Conservation (phyloP, 2,888 invertebrate genomes). For the Phymatocera aterrima region DNA sequence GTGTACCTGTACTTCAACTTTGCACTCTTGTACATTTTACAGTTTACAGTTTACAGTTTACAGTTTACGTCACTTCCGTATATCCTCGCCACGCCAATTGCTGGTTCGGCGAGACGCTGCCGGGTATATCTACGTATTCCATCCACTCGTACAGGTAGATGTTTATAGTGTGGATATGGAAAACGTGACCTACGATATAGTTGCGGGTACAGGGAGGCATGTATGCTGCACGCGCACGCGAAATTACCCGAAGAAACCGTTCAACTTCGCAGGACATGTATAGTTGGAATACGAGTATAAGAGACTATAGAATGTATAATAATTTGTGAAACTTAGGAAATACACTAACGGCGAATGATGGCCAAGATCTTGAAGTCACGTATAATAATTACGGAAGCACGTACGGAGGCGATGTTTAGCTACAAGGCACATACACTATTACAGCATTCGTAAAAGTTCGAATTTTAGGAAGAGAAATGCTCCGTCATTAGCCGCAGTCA, state of each 20-base stretch:
- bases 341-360: background rate
- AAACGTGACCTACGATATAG: no score
- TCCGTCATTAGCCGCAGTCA: slow-evolving; percentile 8
- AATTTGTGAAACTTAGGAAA: slow-evolving; percentile 12
- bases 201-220: no score
- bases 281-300: no score
- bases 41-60: no score
- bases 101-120: slow-evolving; percentile 50
- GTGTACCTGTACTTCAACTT: no score
- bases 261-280: no score
- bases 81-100: background rate
- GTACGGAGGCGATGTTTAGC: no score
- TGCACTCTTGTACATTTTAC: no score
- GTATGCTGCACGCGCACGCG: no score
- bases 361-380: background rate
- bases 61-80: no score
- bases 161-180: background rate
- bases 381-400: no score
- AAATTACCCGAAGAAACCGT: slow-evolving; percentile 25
- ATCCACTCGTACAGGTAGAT: background rate
- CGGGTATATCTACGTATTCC: slow-evolving; percentile 63
- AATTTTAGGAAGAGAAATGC: slow-evolving; percentile 39
- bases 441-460: background rate
- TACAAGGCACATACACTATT: background rate
- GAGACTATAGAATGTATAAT: background rate